phyloP scores from a whole-genome alignment of 2,797 vertebrate species.

The Gastrophryne carolinensis region DNA sequence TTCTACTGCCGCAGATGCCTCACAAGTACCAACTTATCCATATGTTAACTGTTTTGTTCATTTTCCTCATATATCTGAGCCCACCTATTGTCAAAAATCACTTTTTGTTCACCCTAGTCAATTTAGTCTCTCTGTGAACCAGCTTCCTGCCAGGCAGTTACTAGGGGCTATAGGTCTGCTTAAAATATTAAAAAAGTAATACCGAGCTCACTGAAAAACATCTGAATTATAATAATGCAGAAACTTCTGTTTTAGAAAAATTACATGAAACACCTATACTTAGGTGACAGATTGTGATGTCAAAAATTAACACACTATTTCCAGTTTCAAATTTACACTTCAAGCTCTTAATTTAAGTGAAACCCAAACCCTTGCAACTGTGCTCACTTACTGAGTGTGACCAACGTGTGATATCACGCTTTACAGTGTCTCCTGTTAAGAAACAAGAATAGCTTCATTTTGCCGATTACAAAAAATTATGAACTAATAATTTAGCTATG shows the following conservation, averaged over 20 bases:
- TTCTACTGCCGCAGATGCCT: too few species aligned
- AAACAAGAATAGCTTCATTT: not conserved
- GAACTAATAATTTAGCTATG: too few species aligned
- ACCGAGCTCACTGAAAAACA: not conserved
- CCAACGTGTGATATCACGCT: constrained; percentile 36
- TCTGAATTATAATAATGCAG: constrained; percentile 6
- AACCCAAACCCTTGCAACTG: constrained; percentile 27
- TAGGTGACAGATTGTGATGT: constrained; percentile 35
- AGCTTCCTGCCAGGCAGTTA: too few species aligned
- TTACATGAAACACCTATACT: constrained; percentile 43
- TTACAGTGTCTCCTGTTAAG: constrained; percentile 19
- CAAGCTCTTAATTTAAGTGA: constrained; percentile 34
- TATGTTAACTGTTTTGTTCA: too few species aligned
- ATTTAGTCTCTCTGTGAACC: too few species aligned
- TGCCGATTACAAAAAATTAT: not conserved
- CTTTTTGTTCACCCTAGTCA: too few species aligned
- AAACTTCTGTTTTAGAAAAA: constrained; percentile 39
- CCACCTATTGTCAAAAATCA: too few species aligned
- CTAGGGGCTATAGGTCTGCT: too few species aligned
- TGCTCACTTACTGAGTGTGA: constrained; percentile 41
- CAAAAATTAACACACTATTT: constrained; percentile 44
- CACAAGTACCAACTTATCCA: too few species aligned
- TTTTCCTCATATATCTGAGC: too few species aligned
- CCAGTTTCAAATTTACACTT: constrained; percentile 43
- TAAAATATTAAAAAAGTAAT: too few species aligned